Percentiles rank a stretch among this genome's conserved stretches.
phyloP scores from a whole-genome alignment of 2,888 invertebrate species.

The Empis stercorea region DNA sequence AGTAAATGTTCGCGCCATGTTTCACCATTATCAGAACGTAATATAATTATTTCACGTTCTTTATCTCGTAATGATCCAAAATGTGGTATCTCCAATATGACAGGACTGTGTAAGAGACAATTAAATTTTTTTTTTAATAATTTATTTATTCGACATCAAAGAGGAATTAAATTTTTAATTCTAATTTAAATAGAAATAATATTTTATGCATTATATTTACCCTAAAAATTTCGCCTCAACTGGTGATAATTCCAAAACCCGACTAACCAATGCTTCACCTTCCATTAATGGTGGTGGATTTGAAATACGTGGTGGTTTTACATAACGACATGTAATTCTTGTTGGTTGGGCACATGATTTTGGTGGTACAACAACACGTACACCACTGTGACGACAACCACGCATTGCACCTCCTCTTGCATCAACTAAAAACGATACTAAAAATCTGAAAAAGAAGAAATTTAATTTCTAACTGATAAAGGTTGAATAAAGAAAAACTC shows the following conservation, averaged over 20 bases:
- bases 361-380: constrained; percentile 92
- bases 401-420: constrained; percentile 98
- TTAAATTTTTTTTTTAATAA: no score
- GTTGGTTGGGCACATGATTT: constrained; percentile 91
- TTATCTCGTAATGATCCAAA: constrained; percentile 88
- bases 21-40: constrained; percentile 95
- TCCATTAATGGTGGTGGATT: constrained; percentile 97
- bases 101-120: constrained; percentile 49
- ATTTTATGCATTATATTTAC: no score
- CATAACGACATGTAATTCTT: constrained; percentile 87
- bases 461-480: no score
- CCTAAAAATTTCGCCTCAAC: constrained; percentile 93
- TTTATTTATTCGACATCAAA: no score
- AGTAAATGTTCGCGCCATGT: constrained; percentile 94
- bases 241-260: constrained; percentile 90
- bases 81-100: constrained; percentile 92
- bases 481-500: constrained; percentile 17
- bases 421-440: constrained; percentile 98
- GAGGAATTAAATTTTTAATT: no score
- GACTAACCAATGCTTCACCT: constrained; percentile 91
- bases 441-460: constrained; percentile 56
- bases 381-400: constrained; percentile 95
- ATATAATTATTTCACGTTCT: constrained; percentile 90
- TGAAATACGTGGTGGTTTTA: constrained; percentile 47
- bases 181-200: no score